A percentile compares a stretch with the other conserved stretches of the same genome.
Conservation (phyloP, 2,113 vertebrate genomes). For the Stomatorhinus ivindoensis region DNA sequence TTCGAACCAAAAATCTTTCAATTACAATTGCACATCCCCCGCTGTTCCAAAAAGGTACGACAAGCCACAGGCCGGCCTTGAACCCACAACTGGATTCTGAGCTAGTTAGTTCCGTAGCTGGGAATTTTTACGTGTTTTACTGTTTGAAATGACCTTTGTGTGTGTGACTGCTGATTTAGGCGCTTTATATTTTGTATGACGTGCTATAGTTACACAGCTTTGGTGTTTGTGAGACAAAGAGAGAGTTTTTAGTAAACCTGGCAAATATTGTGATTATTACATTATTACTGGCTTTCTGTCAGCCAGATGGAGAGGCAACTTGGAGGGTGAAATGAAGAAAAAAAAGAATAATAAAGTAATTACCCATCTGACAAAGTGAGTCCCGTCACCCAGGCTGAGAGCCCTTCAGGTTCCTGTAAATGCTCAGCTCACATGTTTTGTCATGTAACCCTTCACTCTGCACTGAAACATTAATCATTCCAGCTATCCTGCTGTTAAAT, state of each 20-base stretch:
- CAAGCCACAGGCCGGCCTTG: no score
- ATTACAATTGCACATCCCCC: no score
- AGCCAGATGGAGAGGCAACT: background rate
- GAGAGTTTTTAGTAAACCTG: background rate
- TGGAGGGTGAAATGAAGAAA: background rate
- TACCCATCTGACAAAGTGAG: background rate
- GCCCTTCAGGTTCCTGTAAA: background rate
- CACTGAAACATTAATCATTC: background rate
- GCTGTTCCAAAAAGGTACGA: no score
- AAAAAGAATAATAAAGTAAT: background rate
- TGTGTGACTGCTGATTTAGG: background rate
- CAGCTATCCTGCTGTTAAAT: background rate
- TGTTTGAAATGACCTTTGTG: background rate
- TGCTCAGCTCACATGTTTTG: background rate
- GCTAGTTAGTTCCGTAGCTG: background rate
- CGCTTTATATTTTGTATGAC: background rate
- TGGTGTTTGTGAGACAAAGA: background rate
- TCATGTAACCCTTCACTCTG: background rate
- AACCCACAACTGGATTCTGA: no score
- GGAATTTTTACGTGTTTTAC: background rate
- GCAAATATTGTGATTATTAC: background rate
- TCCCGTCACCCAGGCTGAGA: background rate
- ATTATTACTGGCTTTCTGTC: background rate
- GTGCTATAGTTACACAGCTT: background rate
- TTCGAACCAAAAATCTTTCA: no score